These are phyloP conservation scores for Tetranychus piercei DNA, from an alignment of 2,888 invertebrate genomes.

Conservation along the genomic window DNA sequence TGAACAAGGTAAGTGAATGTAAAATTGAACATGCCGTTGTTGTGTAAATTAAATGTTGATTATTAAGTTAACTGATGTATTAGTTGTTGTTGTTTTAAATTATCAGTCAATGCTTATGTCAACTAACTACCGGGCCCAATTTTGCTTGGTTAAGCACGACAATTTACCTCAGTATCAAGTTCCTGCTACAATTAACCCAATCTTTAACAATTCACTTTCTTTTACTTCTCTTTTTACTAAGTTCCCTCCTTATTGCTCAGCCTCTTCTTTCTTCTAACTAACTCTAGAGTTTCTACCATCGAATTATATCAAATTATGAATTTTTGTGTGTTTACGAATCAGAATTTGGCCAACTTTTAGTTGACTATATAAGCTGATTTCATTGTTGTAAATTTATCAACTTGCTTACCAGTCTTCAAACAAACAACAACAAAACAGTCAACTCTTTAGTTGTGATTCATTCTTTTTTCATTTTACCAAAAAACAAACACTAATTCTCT, in stretches of 20 bases:
- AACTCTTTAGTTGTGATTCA: neutral
- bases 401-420: neutral
- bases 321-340: neutral
- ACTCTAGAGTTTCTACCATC: neutral
- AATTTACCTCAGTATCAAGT: neutral
- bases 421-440: neutral
- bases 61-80: neutral
- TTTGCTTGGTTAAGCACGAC: slow-evolving; percentile 1
- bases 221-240: neutral
- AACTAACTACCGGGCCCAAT: neutral
- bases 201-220: neutral
- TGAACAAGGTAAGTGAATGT: too few species aligned
- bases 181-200: neutral
- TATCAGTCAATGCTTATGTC: neutral
- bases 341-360: neutral
- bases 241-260: neutral
- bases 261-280: neutral
- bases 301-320: neutral
- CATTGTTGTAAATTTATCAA: neutral
- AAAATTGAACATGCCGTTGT: too few species aligned
- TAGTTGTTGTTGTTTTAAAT: neutral
- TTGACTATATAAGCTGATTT: neutral
- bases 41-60: neutral
- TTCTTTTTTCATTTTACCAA: neutral
- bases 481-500: neutral